Evolutionary conservation across 2,797 vertebrate species (phyloP).

Genomic region (Heteromormyrus szaboi): DNA sequence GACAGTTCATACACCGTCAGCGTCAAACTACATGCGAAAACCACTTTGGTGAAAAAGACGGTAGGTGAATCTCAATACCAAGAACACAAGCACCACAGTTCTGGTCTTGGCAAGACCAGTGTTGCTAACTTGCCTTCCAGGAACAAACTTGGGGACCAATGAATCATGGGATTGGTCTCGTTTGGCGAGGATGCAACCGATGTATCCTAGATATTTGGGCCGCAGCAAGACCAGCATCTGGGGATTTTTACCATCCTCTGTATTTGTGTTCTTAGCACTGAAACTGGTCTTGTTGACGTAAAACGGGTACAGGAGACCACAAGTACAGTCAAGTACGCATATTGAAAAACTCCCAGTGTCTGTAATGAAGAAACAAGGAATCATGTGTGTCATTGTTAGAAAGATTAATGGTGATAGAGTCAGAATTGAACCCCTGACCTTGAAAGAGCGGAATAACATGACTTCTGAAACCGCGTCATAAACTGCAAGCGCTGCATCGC

Average conservation of each 20-base stretch:
- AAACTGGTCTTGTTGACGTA: background rate
- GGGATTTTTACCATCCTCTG: background rate
- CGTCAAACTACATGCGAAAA: background rate
- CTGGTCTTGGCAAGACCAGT: background rate
- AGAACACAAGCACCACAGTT: background rate
- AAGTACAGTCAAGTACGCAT: background rate
- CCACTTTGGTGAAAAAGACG: background rate
- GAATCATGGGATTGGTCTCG: background rate
- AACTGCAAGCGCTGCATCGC: background rate
- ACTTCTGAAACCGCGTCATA: background rate
- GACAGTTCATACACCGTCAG: background rate
- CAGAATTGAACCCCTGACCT: background rate
- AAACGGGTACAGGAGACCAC: background rate
- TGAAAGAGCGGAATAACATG: background rate
- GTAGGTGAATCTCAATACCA: background rate
- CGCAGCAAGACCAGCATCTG: background rate
- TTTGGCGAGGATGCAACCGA: background rate
- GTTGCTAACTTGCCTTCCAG: background rate
- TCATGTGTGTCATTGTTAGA: background rate
- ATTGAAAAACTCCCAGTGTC: background rate
- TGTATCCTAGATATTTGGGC: background rate
- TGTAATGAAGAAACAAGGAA: background rate
- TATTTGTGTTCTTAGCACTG: background rate
- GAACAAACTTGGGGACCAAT: background rate
- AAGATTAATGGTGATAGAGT: background rate